Percentiles rank a stretch among this genome's conserved stretches.
Conservation (phyloP, 2,113 vertebrate genomes). For the Neotoma lepida region DNA sequence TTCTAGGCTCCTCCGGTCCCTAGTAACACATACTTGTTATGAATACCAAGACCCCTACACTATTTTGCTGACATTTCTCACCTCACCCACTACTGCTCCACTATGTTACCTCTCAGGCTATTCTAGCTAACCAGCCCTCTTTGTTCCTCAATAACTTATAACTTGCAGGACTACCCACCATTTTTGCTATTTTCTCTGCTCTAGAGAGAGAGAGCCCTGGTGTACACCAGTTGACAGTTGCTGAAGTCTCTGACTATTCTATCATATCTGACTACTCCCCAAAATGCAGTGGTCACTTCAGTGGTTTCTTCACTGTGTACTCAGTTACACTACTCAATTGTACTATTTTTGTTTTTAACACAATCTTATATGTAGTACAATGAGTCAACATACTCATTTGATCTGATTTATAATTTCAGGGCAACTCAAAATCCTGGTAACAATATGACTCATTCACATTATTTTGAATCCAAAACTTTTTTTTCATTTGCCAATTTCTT, state of each 20-base stretch:
- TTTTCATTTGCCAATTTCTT: background rate
- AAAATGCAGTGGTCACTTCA: background rate
- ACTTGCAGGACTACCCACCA: background rate
- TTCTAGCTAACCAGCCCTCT: background rate
- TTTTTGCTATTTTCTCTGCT: background rate
- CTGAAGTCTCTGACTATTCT: background rate
- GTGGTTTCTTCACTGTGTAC: background rate
- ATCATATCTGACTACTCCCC: too few relatives aligned
- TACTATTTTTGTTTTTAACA: background rate
- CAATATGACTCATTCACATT: background rate
- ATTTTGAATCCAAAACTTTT: background rate
- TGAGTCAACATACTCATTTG: background rate
- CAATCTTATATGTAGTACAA: too few relatives aligned
- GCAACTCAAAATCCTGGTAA: background rate
- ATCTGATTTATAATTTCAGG: background rate
- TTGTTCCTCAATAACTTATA: background rate
- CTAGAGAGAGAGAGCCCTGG: background rate
- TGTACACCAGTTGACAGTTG: too few relatives aligned
- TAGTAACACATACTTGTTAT: background rate
- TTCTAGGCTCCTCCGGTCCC: background rate
- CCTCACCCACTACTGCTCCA: fast-evolving
- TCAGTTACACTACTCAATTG: background rate
- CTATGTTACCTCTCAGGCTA: background rate
- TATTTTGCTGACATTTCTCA: background rate
- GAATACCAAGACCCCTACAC: background rate